Conservation (phyloP, 2,888 invertebrate genomes). For the Epirrhoe tristata region DNA sequence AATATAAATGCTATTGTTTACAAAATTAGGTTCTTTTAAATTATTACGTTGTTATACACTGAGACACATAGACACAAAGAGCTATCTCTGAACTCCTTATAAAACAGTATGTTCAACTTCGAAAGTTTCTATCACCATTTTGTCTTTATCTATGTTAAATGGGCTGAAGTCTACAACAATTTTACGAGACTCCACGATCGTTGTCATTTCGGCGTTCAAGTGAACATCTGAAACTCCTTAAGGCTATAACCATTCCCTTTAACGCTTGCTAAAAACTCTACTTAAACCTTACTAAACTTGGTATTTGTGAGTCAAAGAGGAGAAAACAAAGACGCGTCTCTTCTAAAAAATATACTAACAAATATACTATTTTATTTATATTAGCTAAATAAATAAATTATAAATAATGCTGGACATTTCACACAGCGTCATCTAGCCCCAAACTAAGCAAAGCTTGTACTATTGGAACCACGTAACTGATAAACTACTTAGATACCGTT, state of each 20-base stretch:
- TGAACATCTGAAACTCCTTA: conserved; percentile 33
- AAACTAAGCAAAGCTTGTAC: no score
- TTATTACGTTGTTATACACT: background rate
- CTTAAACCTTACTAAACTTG: background rate
- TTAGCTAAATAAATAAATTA: no score
- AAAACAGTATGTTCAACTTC: conserved; percentile 23
- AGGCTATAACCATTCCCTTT: conserved; percentile 32
- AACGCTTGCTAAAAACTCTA: conserved; percentile 31
- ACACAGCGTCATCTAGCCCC: no score
- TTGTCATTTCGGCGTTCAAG: conserved; percentile 28
- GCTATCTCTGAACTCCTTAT: conserved; percentile 11
- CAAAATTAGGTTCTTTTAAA: background rate
- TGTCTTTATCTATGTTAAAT: conserved; percentile 30
- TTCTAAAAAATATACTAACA: background rate
- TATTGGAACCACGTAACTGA: no score
- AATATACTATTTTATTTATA: background rate
- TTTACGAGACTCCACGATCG: conserved; percentile 29
- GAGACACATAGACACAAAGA: background rate
- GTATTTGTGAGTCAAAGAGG: background rate
- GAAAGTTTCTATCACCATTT: conserved; percentile 27
- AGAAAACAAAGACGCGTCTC: background rate
- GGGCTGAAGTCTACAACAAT: conserved; percentile 30
- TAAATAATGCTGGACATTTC: no score
- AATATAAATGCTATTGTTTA: no score
- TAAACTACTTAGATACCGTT: no score